Evolutionary conservation across 1,140 invertebrate genomes (phyloP), one percentile per base, ranked within the genome.

Genomic region (Lepidurus apus): DNA sequence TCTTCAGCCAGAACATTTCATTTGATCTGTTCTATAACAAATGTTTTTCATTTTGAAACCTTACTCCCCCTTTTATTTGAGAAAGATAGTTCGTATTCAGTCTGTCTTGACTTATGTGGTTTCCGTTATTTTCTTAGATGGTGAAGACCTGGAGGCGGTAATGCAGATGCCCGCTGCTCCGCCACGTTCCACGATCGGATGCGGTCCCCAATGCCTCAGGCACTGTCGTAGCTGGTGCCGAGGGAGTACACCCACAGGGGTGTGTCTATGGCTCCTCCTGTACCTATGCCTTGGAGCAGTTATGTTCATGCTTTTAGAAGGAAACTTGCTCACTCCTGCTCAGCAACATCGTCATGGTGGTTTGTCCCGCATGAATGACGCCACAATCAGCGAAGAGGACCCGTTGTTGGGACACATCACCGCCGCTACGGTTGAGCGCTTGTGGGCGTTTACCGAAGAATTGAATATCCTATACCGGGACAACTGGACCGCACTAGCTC

Each of bases 251-350:
- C 85, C 85, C 43, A 86, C 87, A 74, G 88, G 88, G 2, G 83
- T 89, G n/a, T 88, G 87, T 80, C 83, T 82, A 42, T 84, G 89
- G 82, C 86, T 90, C 9, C 84, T 90, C 7, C 86, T 87, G 5
- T 91, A 91, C 83, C 87, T 88, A 74, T 83, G 90, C 2, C 83
- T 88, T 13, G 90, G 90, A 0, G 90, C 89, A 1, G 87, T 90
- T 79, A 85, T 89, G n/a, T 91, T 91, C 82, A 84, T 87, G 78
- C 85, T 86, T 53, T 83, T 89, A 11, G 88, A 89, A 82, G 86
- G 84, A 43, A 44, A 44, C 44, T 34, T 26, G 26, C 43, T 26
- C 10, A 6, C 44, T n/a, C 43, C 13, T 34, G 43, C 1, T 47
- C 21, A 44, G 7, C 43, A 43, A 24, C 75, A 44, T 13, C 34